phyloP scores from a whole-genome alignment of 2,797 vertebrate genomes.

The Falco novaeseelandiae region DNA sequence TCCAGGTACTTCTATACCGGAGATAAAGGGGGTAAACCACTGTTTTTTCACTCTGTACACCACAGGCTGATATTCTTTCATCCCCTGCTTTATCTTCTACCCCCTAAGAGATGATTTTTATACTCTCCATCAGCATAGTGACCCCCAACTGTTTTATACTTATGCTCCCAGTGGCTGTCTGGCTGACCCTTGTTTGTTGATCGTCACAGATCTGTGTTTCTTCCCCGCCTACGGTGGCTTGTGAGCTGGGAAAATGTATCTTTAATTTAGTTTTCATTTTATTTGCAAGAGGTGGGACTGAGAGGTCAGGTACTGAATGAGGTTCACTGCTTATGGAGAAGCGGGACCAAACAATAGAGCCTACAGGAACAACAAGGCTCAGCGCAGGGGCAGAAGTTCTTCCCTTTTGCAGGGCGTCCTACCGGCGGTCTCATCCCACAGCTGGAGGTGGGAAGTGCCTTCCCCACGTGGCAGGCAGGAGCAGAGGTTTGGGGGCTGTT shows the following conservation, averaged over 20 bases:
- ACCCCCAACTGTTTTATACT: not conserved
- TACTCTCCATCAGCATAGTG: not conserved
- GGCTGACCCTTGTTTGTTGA: not conserved
- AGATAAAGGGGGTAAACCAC: not conserved
- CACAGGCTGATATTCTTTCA: not conserved
- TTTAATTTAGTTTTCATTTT: not conserved
- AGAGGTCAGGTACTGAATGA: not conserved
- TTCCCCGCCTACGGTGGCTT: not conserved
- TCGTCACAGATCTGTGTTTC: not conserved
- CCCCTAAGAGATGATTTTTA: not conserved
- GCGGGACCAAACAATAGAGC: not conserved
- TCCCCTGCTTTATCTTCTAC: not conserved
- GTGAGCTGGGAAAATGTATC: not conserved
- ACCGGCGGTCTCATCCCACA: not conserved
- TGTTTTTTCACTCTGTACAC: not conserved
- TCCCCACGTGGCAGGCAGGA: not conserved
- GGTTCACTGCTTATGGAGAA: not conserved
- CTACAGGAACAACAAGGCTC: not conserved
- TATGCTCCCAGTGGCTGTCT: not conserved
- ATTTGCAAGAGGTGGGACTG: not conserved
- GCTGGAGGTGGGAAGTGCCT: not conserved
- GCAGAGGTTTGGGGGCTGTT: not conserved
- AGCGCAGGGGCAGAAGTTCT: not conserved
- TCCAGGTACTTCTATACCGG: not conserved
- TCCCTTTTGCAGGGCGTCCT: not conserved